These are phyloP conservation scores for Semaprochilodus insignis DNA, from an alignment of 2,797 vertebrate species.

Conservation along the genomic window DNA sequence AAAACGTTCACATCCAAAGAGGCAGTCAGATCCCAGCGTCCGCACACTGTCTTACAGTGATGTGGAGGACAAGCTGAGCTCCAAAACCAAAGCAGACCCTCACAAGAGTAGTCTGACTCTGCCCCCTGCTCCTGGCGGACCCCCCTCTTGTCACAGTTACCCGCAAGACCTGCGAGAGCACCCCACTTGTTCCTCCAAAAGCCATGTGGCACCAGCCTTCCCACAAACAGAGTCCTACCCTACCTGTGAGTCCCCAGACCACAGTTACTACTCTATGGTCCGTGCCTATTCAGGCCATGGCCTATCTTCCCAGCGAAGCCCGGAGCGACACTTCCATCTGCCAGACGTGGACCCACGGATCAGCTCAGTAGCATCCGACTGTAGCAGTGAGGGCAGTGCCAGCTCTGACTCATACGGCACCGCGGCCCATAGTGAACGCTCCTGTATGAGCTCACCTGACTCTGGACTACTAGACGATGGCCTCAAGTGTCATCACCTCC, in stretches of 20 bases:
- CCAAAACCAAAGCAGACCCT: slow-evolving; percentile 87
- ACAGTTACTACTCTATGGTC: slow-evolving; percentile 91
- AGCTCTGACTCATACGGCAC: slow-evolving; percentile 88
- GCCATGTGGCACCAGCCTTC: slow-evolving; percentile 78
- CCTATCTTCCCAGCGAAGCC: slow-evolving; percentile 84
- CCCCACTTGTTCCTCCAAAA: slow-evolving; percentile 80
- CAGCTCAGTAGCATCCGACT: slow-evolving; percentile 89
- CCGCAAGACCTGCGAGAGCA: slow-evolving; percentile 85
- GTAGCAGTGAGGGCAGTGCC: slow-evolving; percentile 91
- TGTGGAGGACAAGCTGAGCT: slow-evolving; percentile 92
- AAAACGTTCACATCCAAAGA: slow-evolving; percentile 86
- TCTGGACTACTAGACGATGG: slow-evolving; percentile 81
- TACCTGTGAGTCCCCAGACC: slow-evolving; percentile 91
- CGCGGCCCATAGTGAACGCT: slow-evolving; percentile 81
- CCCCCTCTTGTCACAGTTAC: slow-evolving; percentile 77
- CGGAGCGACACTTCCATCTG: slow-evolving; percentile 83
- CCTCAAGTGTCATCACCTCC: slow-evolving; percentile 85
- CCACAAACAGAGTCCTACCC: slow-evolving; percentile 87
- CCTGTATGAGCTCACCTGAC: slow-evolving; percentile 86
- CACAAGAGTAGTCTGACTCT: slow-evolving; percentile 68
- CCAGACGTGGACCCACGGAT: slow-evolving; percentile 87
- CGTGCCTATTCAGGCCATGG: slow-evolving; percentile 87
- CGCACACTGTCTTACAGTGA: slow-evolving; percentile 91
- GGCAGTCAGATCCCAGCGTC: slow-evolving; percentile 92
- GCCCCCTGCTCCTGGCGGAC: slow-evolving; percentile 79